Evolutionary conservation across 2,888 invertebrate species (phyloP).

Genomic region (Leptinotarsa haldemani): DNA sequence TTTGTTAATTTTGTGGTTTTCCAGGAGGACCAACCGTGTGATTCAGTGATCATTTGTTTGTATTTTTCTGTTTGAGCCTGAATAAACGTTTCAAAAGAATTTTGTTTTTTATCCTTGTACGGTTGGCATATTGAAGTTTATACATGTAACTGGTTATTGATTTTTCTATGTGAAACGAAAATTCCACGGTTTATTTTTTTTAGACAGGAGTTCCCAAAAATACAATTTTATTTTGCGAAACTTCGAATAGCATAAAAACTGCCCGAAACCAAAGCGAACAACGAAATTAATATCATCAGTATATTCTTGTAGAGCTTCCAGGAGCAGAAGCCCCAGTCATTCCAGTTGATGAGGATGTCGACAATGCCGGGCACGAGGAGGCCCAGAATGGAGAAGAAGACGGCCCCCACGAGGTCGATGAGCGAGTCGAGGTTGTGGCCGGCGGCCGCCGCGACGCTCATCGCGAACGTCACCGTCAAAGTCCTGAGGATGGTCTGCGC

Average conservation of each 20-base stretch:
- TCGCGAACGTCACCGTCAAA: slow-evolving; percentile 69
- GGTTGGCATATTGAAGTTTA: too few species aligned
- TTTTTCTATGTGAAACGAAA: not conserved
- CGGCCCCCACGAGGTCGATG: slow-evolving; percentile 89
- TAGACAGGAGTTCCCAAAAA: not conserved
- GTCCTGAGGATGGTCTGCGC: slow-evolving; percentile 70
- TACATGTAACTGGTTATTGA: not conserved
- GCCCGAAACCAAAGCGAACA: slow-evolving; percentile 78
- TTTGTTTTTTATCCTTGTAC: not conserved
- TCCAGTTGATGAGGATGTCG: slow-evolving; percentile 79
- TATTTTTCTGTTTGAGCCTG: slow-evolving; percentile 30
- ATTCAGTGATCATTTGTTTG: slow-evolving; percentile 1
- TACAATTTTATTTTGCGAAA: slow-evolving; percentile 1
- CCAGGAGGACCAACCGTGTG: slow-evolving; percentile 2
- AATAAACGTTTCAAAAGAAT: slow-evolving; percentile 24
- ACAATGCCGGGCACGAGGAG: slow-evolving; percentile 79
- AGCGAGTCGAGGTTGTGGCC: slow-evolving; percentile 88
- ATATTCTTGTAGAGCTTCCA: slow-evolving; percentile 79
- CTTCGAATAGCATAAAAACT: slow-evolving; percentile 61
- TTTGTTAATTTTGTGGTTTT: not conserved
- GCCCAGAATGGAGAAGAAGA: slow-evolving; percentile 76
- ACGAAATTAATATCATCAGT: slow-evolving; percentile 70
- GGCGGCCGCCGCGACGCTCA: slow-evolving; percentile 68
- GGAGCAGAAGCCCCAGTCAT: slow-evolving; percentile 72
- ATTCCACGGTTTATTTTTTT: not conserved